Evolutionary conservation across 1,140 invertebrate genomes (phyloP), one percentile per base, ranked within the genome.

Genomic region (Platyscapa corneri): DNA sequence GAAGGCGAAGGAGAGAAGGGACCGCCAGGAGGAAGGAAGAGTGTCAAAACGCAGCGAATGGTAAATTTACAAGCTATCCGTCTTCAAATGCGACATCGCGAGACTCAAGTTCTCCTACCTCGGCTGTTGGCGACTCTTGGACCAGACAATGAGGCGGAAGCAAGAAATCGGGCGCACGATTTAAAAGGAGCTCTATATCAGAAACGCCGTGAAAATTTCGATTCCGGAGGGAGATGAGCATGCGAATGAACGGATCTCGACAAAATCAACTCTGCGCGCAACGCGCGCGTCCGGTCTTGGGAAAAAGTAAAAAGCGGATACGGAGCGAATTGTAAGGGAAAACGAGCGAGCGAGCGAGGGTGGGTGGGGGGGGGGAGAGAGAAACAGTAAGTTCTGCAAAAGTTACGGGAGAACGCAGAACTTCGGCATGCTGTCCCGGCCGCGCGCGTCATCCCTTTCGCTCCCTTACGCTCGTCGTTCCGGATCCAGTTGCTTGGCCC

Each of bases 131-230:
- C 67, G 65, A 49, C 70, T 67, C 56, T 46, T 77, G 83, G 77
- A 49, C 64, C 78, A 70, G 42, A 64, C 37, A 82, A 76, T 34
- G 78, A 65, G 46, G 72, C 23, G 65, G 65, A 53, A 72, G 74
- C 64, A 53, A 76, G 85, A 87, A 88, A 87, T 86, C 86, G 85
- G 60, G 86, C 56, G 85, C 76, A 88, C 87, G 86, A 87, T 87
- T 87, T 86, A 84, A 87, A 86, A 86, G 82, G 83, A 83, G 86
- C 70, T 70, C 74, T 64, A 82, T 42, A 14, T 81, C 67, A 82
- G 78, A 84, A 72, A 72, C 83, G 42, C 75, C 81, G 49, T 64
- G 32, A 83, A 87, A 88, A 88, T 87, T 88, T 87, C 83, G 85
- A 88, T 86, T 87, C 84, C n/a, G 32, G 76, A 74, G 53, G 30